Evolutionary conservation across 2,113 vertebrate species (phyloP).

Genomic region (Phasianus colchicus): DNA sequence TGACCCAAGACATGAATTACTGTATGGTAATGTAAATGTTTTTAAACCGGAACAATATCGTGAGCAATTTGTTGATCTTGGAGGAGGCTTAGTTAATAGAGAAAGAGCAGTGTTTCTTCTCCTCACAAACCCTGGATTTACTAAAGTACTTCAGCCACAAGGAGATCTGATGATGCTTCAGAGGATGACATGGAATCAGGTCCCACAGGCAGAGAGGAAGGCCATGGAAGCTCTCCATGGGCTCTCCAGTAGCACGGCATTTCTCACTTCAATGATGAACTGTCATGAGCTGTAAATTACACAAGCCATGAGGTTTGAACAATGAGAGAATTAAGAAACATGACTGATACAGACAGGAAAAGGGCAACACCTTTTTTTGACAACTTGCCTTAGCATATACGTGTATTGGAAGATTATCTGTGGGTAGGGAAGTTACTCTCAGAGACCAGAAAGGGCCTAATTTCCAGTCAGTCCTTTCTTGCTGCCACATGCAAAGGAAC

Average conservation of each 20-base stretch:
- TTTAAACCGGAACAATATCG: background rate
- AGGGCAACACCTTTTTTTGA: background rate
- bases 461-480: background rate
- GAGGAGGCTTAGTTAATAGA: background rate
- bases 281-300: background rate
- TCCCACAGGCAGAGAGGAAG: background rate
- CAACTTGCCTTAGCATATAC: background rate
- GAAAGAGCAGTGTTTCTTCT: background rate
- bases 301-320: background rate
- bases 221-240: background rate
- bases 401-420: background rate
- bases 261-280: background rate
- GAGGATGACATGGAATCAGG: background rate
- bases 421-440: background rate
- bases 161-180: background rate
- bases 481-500: rapidly evolving
- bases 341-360: background rate
- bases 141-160: background rate
- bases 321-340: slow-evolving; percentile 16
- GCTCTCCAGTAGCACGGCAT: background rate
- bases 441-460: background rate
- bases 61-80: background rate
- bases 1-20: background rate
- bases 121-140: background rate
- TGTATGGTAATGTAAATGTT: background rate